Percentiles rank a stretch among this genome's conserved stretches.
These are phyloP conservation scores for Channa argus DNA, from an alignment of 2,113 vertebrate genomes.

Conservation along the genomic window DNA sequence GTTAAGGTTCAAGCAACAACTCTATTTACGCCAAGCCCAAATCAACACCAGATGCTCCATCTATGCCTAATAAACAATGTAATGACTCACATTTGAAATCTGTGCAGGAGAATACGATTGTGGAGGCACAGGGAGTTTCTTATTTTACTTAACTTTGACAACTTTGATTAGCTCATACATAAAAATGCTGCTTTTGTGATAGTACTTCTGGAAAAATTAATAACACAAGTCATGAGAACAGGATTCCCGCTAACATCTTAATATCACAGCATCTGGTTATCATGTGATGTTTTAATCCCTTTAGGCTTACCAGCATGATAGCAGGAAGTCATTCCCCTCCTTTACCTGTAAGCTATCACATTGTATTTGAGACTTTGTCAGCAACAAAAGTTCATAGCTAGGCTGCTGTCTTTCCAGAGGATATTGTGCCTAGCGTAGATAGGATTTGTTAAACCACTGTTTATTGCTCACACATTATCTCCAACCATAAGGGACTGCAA, in stretches of 20 bases:
- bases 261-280: neutral
- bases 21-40: constrained; percentile 66
- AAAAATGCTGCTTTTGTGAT: too few species aligned
- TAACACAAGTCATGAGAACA: neutral
- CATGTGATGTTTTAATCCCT: constrained; percentile 46
- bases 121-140: neutral
- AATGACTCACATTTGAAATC: constrained; percentile 31
- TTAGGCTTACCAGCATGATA: constrained; percentile 18
- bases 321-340: constrained; percentile 9
- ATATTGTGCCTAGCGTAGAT: neutral
- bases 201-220: constrained; percentile 4
- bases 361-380: neutral
- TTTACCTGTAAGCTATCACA: neutral
- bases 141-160: neutral
- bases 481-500: too few species aligned
- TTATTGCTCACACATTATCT: neutral
- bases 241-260: neutral
- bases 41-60: constrained; percentile 76
- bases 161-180: neutral
- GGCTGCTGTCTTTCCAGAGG: neutral
- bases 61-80: constrained; percentile 43
- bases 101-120: neutral
- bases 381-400: neutral
- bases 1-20: constrained; percentile 43
- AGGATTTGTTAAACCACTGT: neutral